Base-by-base conservation (phyloP, 92 coral and sea anemone genomes). In the Paragorgia papillata region DNA sequence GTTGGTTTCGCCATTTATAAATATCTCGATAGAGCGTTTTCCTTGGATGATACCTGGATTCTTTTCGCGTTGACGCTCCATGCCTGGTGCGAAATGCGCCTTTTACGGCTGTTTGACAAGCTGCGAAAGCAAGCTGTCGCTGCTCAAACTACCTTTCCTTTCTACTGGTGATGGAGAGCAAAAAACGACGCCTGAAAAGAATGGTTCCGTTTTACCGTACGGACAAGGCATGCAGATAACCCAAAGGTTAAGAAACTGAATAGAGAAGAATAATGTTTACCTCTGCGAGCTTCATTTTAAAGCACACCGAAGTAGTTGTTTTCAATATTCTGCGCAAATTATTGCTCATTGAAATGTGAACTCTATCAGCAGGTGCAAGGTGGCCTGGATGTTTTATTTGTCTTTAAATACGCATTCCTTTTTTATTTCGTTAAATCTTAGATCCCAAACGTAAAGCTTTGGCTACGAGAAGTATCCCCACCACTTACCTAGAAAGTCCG, bases 101-200 rank as follows among this genome's bases (percentile, higher is more conserved):
- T 57, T 57, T 25, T 57, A 57, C 30, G 62, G 62, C 62, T 57
- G 62, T 57, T n/a, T n/a, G n/a, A n/a, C n/a, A n/a, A n/a, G n/a
- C n/a, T n/a, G n/a, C n/a, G n/a, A n/a, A n/a, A n/a, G 62, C 10
- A 57, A 57, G 1, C 62, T 57, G 18, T 24, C 31, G 25, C 62
- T 57, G 22, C 22, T 24, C 28, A 57, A 57, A 57, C 10, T 57
- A 57, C 62, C 62, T 22, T 57, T 57, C 7, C 62, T 29, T 57
- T 24, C 25, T 57, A 15, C 1, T 21, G 28, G 62, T n/a, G 62
- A 57, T 57, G 62, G 62, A 17, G 62, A 57, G 35, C 35, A 59
- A 59, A 59, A 34, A 26, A 15, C 18, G 65, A 59, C 33, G 39
- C 65, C 27, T n/a, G 65, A 34, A 59, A 59, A 59, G 65, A 59